These are phyloP conservation scores for Tuberolachnus salignus DNA, from an alignment of 2,888 invertebrate genomes.

Conservation along the genomic window DNA sequence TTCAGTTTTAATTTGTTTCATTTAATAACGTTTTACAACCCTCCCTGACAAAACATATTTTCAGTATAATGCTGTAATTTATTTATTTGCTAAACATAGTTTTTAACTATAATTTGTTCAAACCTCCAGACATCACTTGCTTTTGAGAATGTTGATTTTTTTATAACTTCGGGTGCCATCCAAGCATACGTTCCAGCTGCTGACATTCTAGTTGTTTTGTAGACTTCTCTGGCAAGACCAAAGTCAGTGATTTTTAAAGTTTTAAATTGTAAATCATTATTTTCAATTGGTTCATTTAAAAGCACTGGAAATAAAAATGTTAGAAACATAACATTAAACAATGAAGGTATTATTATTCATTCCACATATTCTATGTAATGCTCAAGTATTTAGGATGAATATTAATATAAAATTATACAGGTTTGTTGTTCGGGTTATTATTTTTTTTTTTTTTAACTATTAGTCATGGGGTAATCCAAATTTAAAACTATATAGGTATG, in stretches of 20 bases:
- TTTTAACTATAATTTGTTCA: slow-evolving; percentile 56
- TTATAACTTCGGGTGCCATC: slow-evolving; percentile 99
- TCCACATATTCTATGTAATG: background rate
- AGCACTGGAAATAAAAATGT: slow-evolving; percentile 70
- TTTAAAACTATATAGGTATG: no score
- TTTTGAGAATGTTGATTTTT: slow-evolving; percentile 86
- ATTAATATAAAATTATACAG: slow-evolving; percentile 70
- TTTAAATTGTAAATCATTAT: slow-evolving; percentile 85
- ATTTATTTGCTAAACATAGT: background rate
- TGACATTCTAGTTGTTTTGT: slow-evolving; percentile 96
- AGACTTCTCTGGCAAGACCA: slow-evolving; percentile 92
- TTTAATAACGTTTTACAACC: no score
- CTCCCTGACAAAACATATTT: no score
- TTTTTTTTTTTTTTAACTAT: no score
- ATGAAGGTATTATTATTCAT: background rate
- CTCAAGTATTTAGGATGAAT: slow-evolving; percentile 56
- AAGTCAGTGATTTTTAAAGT: slow-evolving; percentile 97
- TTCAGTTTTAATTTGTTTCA: no score
- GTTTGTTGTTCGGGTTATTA: no score
- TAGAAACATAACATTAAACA: background rate
- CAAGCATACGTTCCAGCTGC: slow-evolving; percentile 98
- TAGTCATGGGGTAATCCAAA: no score
- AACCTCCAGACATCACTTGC: slow-evolving; percentile 96
- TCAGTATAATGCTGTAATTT: no score
- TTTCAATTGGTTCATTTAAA: slow-evolving; percentile 81